Conservation (phyloP, 2,888 invertebrate genomes). For the Eretmocerus hayati region DNA sequence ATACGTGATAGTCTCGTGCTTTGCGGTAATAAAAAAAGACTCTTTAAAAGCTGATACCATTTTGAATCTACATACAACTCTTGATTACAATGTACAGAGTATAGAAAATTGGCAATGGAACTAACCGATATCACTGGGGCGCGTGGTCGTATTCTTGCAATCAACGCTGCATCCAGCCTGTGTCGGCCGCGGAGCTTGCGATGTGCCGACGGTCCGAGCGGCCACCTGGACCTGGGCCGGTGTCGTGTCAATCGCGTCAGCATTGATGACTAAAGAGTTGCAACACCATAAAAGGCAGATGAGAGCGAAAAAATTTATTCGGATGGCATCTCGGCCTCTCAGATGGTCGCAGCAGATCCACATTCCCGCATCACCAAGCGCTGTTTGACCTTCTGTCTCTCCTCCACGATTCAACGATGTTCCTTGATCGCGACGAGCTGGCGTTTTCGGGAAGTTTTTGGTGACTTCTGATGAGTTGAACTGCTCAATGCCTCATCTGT, state of each 20-base stretch:
- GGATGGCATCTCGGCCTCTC: constrained; percentile 43
- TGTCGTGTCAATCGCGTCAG: not conserved
- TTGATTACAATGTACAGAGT: too few species aligned
- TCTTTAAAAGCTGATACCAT: too few species aligned
- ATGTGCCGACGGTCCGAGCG: constrained; percentile 26
- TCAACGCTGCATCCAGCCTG: constrained; percentile 32
- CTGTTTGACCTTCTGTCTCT: constrained; percentile 1
- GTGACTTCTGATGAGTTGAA: too few species aligned
- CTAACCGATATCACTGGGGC: constrained; percentile 32
- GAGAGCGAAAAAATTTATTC: constrained; percentile 30
- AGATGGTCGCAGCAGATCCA: constrained; percentile 42
- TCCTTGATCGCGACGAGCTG: not conserved
- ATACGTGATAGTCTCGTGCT: too few species aligned
- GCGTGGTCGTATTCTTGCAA: constrained; percentile 34
- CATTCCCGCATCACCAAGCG: constrained; percentile 44
- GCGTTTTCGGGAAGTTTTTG: too few species aligned
- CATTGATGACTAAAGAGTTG: constrained; percentile 25
- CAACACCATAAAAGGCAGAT: constrained; percentile 35
- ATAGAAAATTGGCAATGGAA: too few species aligned
- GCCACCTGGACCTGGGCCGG: not conserved
- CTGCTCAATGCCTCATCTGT: too few species aligned
- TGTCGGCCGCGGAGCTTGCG: constrained; percentile 42
- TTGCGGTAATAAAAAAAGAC: too few species aligned
- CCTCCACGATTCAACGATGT: not conserved
- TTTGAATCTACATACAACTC: too few species aligned